These are phyloP conservation scores for Euschistus heros DNA, from an alignment of 1,140 invertebrate species.

Conservation along the genomic window DNA sequence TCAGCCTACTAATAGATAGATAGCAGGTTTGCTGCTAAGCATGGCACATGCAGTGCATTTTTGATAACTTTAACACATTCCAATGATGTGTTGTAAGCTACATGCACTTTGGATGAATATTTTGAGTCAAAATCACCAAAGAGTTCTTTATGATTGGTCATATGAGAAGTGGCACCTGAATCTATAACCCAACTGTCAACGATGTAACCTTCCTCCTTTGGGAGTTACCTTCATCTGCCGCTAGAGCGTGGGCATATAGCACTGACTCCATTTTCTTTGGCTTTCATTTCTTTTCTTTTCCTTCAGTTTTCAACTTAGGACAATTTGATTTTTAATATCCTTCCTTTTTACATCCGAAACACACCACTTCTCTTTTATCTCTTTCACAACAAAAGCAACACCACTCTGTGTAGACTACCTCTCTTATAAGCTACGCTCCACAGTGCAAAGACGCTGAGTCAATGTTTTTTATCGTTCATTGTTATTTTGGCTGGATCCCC, in stretches of 20 bases:
- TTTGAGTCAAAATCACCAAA: background rate
- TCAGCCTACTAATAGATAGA: too few relatives aligned
- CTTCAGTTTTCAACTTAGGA: background rate
- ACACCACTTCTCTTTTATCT: background rate
- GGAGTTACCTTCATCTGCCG: background rate
- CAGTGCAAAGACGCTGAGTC: background rate
- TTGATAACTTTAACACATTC: background rate
- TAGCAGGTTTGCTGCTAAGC: background rate
- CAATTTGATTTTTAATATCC: background rate
- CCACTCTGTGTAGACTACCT: background rate
- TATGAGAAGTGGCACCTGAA: background rate
- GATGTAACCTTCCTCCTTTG: too few relatives aligned
- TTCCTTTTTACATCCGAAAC: background rate
- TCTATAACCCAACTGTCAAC: background rate
- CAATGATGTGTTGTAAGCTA: background rate
- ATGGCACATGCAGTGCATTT: background rate
- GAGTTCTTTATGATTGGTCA: background rate
- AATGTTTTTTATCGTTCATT: background rate
- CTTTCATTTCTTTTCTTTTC: background rate
- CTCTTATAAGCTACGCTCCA: background rate
- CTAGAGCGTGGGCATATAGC: too few relatives aligned
- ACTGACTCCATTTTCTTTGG: too few relatives aligned
- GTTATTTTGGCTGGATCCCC: constrained; percentile 27
- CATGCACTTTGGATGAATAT: background rate
- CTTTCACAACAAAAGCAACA: background rate